Base-by-base conservation (phyloP, 2,113 vertebrate species). In the Cinclus mexicanus region DNA sequence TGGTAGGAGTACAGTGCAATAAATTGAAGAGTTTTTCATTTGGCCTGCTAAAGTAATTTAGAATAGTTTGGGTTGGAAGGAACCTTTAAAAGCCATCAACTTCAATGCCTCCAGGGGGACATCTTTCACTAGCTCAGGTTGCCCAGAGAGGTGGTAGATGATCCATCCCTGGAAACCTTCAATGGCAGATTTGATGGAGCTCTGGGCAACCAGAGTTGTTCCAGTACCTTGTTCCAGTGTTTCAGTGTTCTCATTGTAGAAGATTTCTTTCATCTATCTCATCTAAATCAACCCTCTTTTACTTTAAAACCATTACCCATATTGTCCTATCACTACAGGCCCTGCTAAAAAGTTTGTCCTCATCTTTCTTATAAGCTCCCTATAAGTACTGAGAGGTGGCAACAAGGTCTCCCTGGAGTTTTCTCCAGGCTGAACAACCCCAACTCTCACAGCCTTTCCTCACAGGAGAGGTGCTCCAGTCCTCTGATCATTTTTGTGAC, bases 1-100 rank as follows among this genome's bases (percentile, higher is more conserved):
- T 31, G n/a, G 67, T n/a, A 84, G 65, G 78, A 59, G 31, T 63
- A 59, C 0, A 0, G 33, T 28, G 47, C 19, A 75, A 60, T 71
- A 87, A 93, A 89, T 70, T 9, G 15, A 59, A 79, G 63, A 46
- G 26, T 55, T 79, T 93, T 89, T 91, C 52, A 52, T 74, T 63
- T 53, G 39, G 57, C 24, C 56, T 79, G 65, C 81, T 79, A 37
- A 93, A 95, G 53, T 52, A 0, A 60, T 95, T 87, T 68, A 86
- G 23, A 61, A 69, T n/a, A 50, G 49, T 52, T 76, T 63, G 24
- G 8, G 24, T 76, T 69, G 49, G 56, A 87, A 87, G 28, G 33
- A 61, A 57, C 18, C 23, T 63, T 87, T 50, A 76, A 76, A 75
- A 37, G 16, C 17, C 28, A 56, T 63, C 24, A 26, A 50, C 33